Evolutionary conservation across 2,888 invertebrate genomes (phyloP).

Genomic region (Auanema freiburgensis): DNA sequence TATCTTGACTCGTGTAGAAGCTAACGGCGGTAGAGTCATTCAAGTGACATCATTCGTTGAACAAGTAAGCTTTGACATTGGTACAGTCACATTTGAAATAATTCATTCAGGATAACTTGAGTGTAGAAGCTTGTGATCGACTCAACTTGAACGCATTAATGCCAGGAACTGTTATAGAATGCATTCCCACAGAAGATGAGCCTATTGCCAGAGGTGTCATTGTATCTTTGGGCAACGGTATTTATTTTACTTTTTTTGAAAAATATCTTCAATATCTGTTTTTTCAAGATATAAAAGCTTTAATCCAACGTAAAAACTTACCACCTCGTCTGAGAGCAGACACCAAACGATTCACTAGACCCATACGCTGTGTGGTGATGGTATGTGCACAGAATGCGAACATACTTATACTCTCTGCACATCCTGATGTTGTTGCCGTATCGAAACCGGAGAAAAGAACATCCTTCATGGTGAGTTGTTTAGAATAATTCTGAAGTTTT

Average conservation of each 20-base stretch:
- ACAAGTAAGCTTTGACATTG: constrained; percentile 20
- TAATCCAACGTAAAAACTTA: constrained; percentile 48
- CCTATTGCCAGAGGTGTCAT: constrained; percentile 41
- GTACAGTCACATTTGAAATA: not conserved
- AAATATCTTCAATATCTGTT: no score
- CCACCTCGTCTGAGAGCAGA: constrained; percentile 60
- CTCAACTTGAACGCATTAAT: constrained; percentile 50
- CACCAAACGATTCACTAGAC: constrained; percentile 38
- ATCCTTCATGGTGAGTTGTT: constrained; percentile 33
- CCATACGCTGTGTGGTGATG: constrained; percentile 54
- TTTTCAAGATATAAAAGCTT: constrained; percentile 47
- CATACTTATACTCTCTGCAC: constrained; percentile 55
- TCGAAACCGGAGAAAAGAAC: constrained; percentile 51
- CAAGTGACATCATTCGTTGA: constrained; percentile 49
- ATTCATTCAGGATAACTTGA: constrained; percentile 28
- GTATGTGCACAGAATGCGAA: constrained; percentile 53
- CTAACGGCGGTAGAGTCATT: constrained; percentile 38
- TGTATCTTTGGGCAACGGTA: constrained; percentile 55
- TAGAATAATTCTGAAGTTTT: not conserved
- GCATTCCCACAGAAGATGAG: constrained; percentile 50
- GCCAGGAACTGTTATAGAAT: constrained; percentile 59
- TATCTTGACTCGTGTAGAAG: constrained; percentile 44
- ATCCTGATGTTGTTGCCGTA: constrained; percentile 60
- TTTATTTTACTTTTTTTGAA: constrained; percentile 5
- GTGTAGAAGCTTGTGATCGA: constrained; percentile 33